A percentile compares a stretch with the other conserved stretches of the same genome.
Conservation (phyloP, 2,888 invertebrate species). For the Heteromurus nitidus region DNA sequence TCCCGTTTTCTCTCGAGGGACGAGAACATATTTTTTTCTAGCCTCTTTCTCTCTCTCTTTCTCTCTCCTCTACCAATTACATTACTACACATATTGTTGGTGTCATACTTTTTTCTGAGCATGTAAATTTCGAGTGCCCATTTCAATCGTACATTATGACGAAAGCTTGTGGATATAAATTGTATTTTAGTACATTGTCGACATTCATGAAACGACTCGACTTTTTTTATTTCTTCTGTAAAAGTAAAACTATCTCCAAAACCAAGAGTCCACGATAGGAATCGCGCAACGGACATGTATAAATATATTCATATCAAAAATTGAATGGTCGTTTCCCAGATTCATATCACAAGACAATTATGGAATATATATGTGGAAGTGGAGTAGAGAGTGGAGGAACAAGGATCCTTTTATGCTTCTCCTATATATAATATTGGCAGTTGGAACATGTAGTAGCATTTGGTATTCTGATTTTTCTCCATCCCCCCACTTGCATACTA, state of each 20-base stretch:
- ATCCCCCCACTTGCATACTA: constrained; percentile 53
- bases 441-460: constrained; percentile 38
- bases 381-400: no score
- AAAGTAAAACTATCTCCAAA: no score
- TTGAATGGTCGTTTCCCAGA: constrained; percentile 36
- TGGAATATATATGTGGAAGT: constrained; percentile 5
- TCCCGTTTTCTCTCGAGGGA: constrained; percentile 12
- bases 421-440: constrained; percentile 6
- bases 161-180: not conserved
- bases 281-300: no score
- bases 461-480: constrained; percentile 62
- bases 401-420: constrained; percentile 14
- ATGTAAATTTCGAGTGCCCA: constrained; percentile 55
- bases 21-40: not conserved
- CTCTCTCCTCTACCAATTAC: constrained; percentile 8
- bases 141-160: constrained; percentile 39
- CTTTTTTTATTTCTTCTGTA: no score
- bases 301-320: constrained; percentile 33
- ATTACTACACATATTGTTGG: constrained; percentile 41
- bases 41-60: constrained; percentile 5
- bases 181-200: not conserved
- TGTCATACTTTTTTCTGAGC: constrained; percentile 30
- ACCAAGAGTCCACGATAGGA: no score
- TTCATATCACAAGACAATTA: constrained; percentile 53
- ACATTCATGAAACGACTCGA: no score